Evolutionary conservation across 2,888 invertebrate species (phyloP).

Genomic region (Sinentomon sp.): DNA sequence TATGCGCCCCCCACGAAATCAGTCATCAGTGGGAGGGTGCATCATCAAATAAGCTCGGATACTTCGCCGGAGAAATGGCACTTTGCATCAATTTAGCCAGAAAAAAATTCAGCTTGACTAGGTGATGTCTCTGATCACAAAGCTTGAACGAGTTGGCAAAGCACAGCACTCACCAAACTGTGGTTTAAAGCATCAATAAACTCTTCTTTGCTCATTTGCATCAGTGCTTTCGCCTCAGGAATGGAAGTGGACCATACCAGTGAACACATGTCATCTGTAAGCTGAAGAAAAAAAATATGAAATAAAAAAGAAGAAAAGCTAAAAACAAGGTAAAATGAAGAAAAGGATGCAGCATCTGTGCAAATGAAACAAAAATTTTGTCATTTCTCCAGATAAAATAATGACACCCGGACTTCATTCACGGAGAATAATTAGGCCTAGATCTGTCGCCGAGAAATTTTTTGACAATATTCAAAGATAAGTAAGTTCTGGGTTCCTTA

Average conservation of each 20-base stretch:
- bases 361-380: neutral
- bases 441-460: too few relatives aligned
- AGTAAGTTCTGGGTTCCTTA: neutral
- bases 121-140: too few relatives aligned
- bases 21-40: too few relatives aligned
- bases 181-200: conserved; percentile 72
- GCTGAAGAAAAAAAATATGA: conserved; percentile 21
- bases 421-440: too few relatives aligned
- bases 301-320: neutral
- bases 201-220: conserved; percentile 37
- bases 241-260: conserved; percentile 77
- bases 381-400: neutral
- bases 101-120: too few relatives aligned
- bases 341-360: neutral
- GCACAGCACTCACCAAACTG: conserved; percentile 42
- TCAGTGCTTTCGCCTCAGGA: conserved; percentile 40
- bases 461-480: too few relatives aligned
- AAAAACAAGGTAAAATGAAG: neutral
- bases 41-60: too few relatives aligned
- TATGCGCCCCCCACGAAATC: too few relatives aligned
- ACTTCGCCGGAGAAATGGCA: too few relatives aligned
- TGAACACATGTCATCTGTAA: conserved; percentile 46
- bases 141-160: too few relatives aligned
- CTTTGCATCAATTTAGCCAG: too few relatives aligned
- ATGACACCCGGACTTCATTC: too few relatives aligned